Evolutionary conservation across 2,113 vertebrate species (phyloP), one percentile per base, ranked within the genome.

Genomic region (Crotalus horridus): DNA sequence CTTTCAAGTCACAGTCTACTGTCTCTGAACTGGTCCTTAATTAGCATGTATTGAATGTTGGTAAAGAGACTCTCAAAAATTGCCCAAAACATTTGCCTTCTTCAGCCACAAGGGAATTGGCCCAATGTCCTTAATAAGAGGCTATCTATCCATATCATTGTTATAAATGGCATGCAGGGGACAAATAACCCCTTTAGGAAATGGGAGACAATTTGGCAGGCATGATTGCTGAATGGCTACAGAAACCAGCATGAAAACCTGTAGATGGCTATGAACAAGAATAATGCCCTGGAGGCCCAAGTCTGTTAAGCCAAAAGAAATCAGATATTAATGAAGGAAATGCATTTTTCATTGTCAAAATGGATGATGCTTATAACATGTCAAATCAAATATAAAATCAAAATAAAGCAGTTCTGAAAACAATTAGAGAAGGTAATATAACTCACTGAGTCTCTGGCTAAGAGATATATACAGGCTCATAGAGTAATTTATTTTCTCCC

Each of bases 401-500:
- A 93, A 93, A 93, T 90, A 93, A 93, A 90, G 74, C 46, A 90
- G 74, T 86, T 86, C 92, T 90, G 88, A 93, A 90, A 93, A 90
- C 88, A 90, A 90, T 93, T 93, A 93, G n/a, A 85, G 87, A 48
- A 17, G 46, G 88, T 85, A 93, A 93, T 93, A 90, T 90, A 90
- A 90, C 74, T 93, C 88, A 90, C 92, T 61, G 59, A 86, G n/a
- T 90, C 74, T 15, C 88, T 90, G 92, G 92, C 43, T 90, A 93
- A 90, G 43, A 85, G 74, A 86, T 90, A 81, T 86, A 93, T 87
- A 86, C 24, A 26, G 92, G 46, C 92, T 90, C 88, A 90, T 86
- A 87, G 92, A 39, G 74, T 93, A 90, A 90, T 93, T 90, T 90
- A 93, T 93, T 93, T 93, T 93, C 92, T 90, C 92, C 88, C n/a